Percentiles rank a stretch among this genome's conserved stretches.
Evolutionary conservation across 2,797 vertebrate species (phyloP).

Genomic region (Acanthurus tractus): DNA sequence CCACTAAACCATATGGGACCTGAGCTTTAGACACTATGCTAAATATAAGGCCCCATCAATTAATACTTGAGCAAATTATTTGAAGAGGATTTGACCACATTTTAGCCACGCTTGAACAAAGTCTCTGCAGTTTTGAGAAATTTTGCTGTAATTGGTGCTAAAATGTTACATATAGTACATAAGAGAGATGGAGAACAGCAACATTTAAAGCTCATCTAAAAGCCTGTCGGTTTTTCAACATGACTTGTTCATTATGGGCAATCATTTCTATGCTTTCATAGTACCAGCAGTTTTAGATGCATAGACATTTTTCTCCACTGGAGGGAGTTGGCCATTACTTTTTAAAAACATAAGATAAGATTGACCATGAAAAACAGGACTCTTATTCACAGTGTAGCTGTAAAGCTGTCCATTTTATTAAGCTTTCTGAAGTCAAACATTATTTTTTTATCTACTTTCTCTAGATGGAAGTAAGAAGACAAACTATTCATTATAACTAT

Average conservation of each 20-base stretch:
- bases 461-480: not conserved
- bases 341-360: not conserved
- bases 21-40: no score
- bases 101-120: no score
- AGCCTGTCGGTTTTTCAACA: slow-evolving; percentile 1
- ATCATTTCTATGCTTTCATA: slow-evolving; percentile 16
- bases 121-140: no score
- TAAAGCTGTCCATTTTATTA: not conserved
- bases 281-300: slow-evolving; percentile 23
- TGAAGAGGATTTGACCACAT: no score
- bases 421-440: not conserved
- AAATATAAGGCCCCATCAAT: no score
- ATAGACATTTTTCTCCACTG: slow-evolving; percentile 49
- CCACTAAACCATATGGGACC: no score
- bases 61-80: no score
- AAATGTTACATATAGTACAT: no score
- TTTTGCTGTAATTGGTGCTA: no score
- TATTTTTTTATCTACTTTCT: not conserved
- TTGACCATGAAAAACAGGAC: not conserved
- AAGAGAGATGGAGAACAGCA: no score
- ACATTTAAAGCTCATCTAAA: slow-evolving; percentile 17
- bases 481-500: no score
- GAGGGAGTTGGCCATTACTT: slow-evolving; percentile 46
- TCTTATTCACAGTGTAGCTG: slow-evolving; percentile 4
- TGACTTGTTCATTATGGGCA: slow-evolving; percentile 9